Percentiles rank a stretch among this genome's conserved stretches.
Conservation (phyloP, 2,113 vertebrate genomes). For the Nannospalax galili region DNA sequence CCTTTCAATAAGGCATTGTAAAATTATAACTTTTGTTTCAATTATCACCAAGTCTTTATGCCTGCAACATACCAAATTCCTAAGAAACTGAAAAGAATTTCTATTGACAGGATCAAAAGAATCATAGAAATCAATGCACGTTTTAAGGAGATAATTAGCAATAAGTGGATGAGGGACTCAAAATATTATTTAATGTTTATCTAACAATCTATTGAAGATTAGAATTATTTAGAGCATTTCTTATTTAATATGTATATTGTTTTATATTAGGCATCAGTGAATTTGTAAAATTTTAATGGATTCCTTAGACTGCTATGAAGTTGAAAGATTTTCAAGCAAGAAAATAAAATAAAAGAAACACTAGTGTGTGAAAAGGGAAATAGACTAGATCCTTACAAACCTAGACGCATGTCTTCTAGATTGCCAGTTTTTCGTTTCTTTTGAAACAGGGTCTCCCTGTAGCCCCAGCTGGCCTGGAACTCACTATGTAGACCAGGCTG, state of each 20-base stretch:
- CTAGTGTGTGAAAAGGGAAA: neutral
- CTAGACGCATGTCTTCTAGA: neutral
- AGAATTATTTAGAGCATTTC: neutral
- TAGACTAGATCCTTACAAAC: neutral
- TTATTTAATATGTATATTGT: neutral
- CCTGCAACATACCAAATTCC: neutral
- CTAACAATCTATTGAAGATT: neutral
- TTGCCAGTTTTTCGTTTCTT: neutral
- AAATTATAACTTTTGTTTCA: neutral
- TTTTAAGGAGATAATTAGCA: neutral
- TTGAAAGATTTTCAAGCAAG: neutral
- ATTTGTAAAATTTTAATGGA: neutral
- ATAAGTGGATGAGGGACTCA: neutral
- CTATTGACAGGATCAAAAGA: neutral
- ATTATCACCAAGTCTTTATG: neutral
- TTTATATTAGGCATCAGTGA: neutral
- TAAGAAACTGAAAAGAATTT: no score
- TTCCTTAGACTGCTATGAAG: neutral
- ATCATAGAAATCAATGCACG: neutral
- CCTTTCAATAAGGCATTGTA: neutral
- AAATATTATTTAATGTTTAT: no score
- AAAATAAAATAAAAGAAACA: neutral
- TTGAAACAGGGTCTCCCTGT: no score
- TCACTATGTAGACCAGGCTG: no score
- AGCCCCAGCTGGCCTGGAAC: no score